Conservation (phyloP, 2,113 vertebrate genomes). For the Pelmatolapia mariae region DNA sequence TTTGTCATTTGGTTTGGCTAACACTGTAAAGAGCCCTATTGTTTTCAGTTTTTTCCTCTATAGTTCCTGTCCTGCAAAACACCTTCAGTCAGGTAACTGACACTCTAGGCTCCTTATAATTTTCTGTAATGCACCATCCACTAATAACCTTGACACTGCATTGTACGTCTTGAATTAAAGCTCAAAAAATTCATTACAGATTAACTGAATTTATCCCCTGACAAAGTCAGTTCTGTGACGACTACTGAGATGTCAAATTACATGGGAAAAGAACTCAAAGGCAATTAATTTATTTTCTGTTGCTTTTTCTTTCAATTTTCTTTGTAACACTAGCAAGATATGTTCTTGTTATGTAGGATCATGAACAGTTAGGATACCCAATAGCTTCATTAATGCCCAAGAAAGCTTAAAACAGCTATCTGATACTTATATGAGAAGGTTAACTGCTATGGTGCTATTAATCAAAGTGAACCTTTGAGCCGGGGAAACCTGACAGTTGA, state of each 20-base stretch:
- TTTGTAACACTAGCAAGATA: not conserved
- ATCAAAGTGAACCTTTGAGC: not conserved
- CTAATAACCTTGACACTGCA: not conserved
- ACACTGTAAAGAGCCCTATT: not conserved
- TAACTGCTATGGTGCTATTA: not conserved
- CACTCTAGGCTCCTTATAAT: not conserved
- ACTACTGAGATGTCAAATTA: not conserved
- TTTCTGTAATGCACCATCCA: not conserved
- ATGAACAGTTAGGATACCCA: not conserved
- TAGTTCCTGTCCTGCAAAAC: not conserved
- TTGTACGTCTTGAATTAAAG: not conserved
- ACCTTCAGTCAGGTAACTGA: not conserved
- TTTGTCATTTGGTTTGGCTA: not conserved
- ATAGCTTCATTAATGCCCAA: not conserved
- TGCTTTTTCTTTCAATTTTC: not conserved
- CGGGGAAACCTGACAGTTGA: not conserved
- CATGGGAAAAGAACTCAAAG: not conserved
- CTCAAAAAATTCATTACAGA: not conserved
- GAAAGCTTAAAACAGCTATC: not conserved
- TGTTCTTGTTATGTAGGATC: not conserved
- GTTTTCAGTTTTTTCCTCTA: not conserved
- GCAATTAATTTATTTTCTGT: not conserved
- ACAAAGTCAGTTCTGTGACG: accelerated
- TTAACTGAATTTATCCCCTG: not conserved
- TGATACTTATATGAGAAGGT: not conserved